These are phyloP conservation scores for Diloba caeruleocephala DNA, from an alignment of 2,888 invertebrate genomes.

Conservation along the genomic window DNA sequence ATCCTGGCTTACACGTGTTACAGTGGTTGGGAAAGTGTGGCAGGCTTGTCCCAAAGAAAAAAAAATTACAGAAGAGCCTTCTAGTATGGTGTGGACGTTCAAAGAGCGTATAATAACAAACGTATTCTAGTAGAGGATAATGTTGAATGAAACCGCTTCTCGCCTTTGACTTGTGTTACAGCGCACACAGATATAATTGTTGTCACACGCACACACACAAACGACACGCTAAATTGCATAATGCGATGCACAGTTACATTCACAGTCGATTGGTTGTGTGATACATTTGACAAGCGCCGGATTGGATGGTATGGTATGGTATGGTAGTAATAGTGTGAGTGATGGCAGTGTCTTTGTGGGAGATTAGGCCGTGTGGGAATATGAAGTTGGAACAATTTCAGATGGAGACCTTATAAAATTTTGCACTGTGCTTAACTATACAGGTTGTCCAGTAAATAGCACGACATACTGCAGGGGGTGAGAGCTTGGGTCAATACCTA, in stretches of 20 bases:
- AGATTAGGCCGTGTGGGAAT: constrained; percentile 33
- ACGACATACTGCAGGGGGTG: too few relatives aligned
- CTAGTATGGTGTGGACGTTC: too few relatives aligned
- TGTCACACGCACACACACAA: constrained; percentile 3
- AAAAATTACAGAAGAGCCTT: too few relatives aligned
- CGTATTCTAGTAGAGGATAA: neutral
- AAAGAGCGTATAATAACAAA: too few relatives aligned
- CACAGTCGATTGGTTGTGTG: constrained; percentile 27
- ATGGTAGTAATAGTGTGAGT: constrained; percentile 36
- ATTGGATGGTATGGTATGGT: constrained; percentile 29
- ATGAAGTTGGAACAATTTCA: constrained; percentile 24
- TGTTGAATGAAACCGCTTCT: neutral
- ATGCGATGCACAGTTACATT: constrained; percentile 45
- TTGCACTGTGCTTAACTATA: neutral
- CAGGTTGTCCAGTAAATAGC: too few relatives aligned
- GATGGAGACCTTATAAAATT: constrained; percentile 10
- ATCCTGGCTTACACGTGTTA: too few relatives aligned
- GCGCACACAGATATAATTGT: constrained; percentile 13
- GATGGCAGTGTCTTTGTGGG: constrained; percentile 28
- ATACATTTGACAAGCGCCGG: constrained; percentile 29
- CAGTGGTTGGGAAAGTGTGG: too few relatives aligned
- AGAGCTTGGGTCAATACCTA: too few relatives aligned
- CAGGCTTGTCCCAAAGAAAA: too few relatives aligned
- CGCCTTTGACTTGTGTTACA: neutral
- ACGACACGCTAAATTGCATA: constrained; percentile 47